These are phyloP conservation scores for Thymelicus lineola DNA, from an alignment of 2,888 invertebrate genomes.

Conservation along the genomic window DNA sequence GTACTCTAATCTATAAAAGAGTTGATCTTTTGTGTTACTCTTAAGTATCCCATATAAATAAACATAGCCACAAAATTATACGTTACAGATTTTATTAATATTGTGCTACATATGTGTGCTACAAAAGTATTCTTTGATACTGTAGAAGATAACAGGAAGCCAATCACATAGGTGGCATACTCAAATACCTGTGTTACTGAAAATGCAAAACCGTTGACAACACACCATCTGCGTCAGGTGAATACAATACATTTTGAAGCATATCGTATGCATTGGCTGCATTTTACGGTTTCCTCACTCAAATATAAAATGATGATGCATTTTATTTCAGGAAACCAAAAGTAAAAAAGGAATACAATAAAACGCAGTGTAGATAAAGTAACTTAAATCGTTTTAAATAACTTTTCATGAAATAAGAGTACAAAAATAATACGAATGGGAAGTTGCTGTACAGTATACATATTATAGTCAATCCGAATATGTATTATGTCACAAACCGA, in stretches of 20 bases:
- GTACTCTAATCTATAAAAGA: no score
- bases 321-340: background rate
- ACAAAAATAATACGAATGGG: no score
- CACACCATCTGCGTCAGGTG: slow-evolving; percentile 15
- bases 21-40: no score
- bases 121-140: background rate
- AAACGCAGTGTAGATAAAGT: no score
- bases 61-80: no score
- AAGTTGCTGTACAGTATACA: no score
- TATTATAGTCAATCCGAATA: no score
- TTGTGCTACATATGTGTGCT: background rate
- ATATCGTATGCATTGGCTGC: slow-evolving; percentile 17
- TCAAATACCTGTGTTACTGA: slow-evolving; percentile 2
- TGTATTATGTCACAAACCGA: no score
- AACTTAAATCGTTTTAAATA: no score
- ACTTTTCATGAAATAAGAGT: no score
- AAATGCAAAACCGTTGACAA: slow-evolving; percentile 11
- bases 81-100: background rate
- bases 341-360: background rate
- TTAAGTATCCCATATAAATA: no score
- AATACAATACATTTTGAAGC: slow-evolving; percentile 8
- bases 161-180: background rate
- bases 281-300: background rate
- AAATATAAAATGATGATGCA: slow-evolving; percentile 1
- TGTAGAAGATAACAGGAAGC: background rate